phyloP scores from a whole-genome alignment of 2,797 vertebrate species.

The Betta splendens region DNA sequence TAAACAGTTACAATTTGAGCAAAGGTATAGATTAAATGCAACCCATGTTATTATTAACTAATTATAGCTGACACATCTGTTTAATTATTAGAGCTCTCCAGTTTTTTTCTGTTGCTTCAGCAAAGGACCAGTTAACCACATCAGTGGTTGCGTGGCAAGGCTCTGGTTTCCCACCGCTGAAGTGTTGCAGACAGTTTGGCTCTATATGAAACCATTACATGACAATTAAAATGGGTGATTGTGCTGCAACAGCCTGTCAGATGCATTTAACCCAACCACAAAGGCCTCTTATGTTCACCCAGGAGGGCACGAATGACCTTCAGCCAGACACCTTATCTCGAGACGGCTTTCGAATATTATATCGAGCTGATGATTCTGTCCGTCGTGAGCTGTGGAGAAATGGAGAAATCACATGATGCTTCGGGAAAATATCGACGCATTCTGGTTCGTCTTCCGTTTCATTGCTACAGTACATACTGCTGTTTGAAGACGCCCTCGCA shows the following conservation, averaged over 20 bases:
- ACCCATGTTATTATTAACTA: constrained; percentile 13
- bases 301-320: constrained; percentile 74
- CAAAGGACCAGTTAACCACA: constrained; percentile 59
- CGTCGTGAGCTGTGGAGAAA: constrained; percentile 51
- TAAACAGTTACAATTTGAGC: constrained; percentile 26
- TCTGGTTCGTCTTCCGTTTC: constrained; percentile 57
- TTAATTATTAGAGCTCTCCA: constrained; percentile 14
- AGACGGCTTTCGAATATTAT: constrained; percentile 73
- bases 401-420: constrained; percentile 75
- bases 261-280: constrained; percentile 81
- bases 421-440: constrained; percentile 63
- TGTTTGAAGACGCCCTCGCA: too few relatives aligned
- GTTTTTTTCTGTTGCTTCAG: constrained; percentile 13
- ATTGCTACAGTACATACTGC: constrained; percentile 10
- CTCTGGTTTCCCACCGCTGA: constrained; percentile 71
- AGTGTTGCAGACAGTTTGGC: constrained; percentile 75
- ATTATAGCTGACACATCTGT: constrained; percentile 33
- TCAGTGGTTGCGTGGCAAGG: constrained; percentile 64
- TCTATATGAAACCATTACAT: constrained; percentile 76
- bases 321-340: constrained; percentile 75
- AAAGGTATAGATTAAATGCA: constrained; percentile 4
- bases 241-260: constrained; percentile 73
- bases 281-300: constrained; percentile 78
- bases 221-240: constrained; percentile 72
- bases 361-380: constrained; percentile 62